Base-by-base conservation (phyloP, 2,797 vertebrate species). In the Leptoclinus maculatus region DNA sequence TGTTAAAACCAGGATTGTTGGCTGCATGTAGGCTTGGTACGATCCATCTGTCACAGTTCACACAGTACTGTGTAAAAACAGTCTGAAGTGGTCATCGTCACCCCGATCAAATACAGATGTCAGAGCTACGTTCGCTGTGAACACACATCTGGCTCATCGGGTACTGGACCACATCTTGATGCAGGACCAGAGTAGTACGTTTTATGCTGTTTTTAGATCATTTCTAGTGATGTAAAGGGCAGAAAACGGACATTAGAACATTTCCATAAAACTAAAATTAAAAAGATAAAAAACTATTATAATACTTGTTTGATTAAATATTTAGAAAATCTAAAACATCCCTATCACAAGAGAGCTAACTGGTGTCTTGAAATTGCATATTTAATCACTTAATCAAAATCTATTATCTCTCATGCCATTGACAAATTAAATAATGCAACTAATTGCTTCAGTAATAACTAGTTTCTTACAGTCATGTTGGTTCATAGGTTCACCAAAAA, bases 31-130 rank as follows among this genome's bases (percentile, higher is more conserved):
- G 11, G 16, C 27, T 54, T 63, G 25, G 70, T 76, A 32, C n/a
- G 11, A 36, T 19, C 47, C 2, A 39, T 53, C 6, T 68, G 14
- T 76, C 51, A 49, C 36, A 57, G 19, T 58, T 79, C 36, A 43
- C 23, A 58, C 7, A 45, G 23, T 27, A 17, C 5, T 69, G 25
- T 39, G 62, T 54, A 47, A 72, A 79, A 68, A 79, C 47, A 76
- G 23, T 27, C 10, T 75, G 45, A 70, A 78, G 53, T 68, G 66
- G 73, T 79, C 76, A 76, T 66, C 49, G 1, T 75, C 72, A 53
- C 41, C 41, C 23, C 78, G 43, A 32, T 75, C 80, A 85, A 83
- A 83, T 62, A 47, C 80, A 88, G 80, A 74, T 78, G 79, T 79
- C 77, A 32, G 66, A 68, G 67, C 71, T 56, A 59, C 47, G 39